Conservation (phyloP, 2,797 vertebrate genomes). For the Clarias laeviceps region DNA sequence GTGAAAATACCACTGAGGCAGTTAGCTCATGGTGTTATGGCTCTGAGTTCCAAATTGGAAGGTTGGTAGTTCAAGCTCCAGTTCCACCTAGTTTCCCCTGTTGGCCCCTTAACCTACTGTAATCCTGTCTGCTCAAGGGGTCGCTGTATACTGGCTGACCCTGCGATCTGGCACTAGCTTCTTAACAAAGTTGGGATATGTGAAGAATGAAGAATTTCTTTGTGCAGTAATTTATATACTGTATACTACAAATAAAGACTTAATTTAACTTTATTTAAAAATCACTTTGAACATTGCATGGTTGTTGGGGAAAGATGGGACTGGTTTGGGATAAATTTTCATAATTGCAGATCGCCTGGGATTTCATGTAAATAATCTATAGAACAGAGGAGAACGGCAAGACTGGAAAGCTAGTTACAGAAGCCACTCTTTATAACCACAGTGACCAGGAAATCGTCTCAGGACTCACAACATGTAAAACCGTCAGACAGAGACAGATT, state of each 20-base stretch:
- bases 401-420: neutral
- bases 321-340: neutral
- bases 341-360: neutral
- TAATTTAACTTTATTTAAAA: neutral
- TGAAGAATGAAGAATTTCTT: too few relatives aligned
- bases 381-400: neutral
- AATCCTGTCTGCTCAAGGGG: too few relatives aligned
- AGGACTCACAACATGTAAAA: neutral
- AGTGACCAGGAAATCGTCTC: neutral
- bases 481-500: neutral
- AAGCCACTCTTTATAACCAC: neutral
- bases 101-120: too few relatives aligned
- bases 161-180: too few relatives aligned
- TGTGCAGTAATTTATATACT: too few relatives aligned
- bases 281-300: neutral
- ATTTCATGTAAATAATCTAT: neutral
- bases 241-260: too few relatives aligned
- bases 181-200: too few relatives aligned
- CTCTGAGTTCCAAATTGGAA: too few relatives aligned
- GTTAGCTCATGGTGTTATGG: too few relatives aligned
- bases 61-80: too few relatives aligned
- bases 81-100: too few relatives aligned
- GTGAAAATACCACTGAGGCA: neutral
- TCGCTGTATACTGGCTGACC: too few relatives aligned
- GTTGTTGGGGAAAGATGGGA: neutral